A percentile compares a stretch with the other conserved stretches of the same genome.
Conservation (phyloP, 2,888 invertebrate species). For the Caenorhabditis uteleia region DNA sequence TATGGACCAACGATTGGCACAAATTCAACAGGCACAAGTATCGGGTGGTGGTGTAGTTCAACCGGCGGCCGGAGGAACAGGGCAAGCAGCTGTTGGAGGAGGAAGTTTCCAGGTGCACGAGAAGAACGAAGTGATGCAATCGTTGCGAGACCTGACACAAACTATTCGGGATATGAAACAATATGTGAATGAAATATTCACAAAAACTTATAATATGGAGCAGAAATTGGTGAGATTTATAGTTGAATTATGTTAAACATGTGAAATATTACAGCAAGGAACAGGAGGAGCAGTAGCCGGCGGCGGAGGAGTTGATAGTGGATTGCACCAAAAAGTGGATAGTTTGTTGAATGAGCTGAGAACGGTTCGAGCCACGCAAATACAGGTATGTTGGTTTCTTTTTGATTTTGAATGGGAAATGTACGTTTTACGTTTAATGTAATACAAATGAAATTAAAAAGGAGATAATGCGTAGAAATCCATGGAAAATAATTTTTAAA, state of each 20-base stretch:
- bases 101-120: slow-evolving; percentile 84
- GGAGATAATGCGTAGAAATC: neutral
- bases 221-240: slow-evolving; percentile 49
- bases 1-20: slow-evolving; percentile 59
- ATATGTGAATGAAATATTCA: slow-evolving; percentile 69
- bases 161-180: slow-evolving; percentile 81
- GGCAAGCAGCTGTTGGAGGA: slow-evolving; percentile 40
- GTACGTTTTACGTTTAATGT: neutral
- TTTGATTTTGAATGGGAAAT: neutral
- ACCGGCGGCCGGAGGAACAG: slow-evolving; percentile 16
- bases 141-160: slow-evolving; percentile 83
- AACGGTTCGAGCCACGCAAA: slow-evolving; percentile 46
- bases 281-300: slow-evolving; percentile 24
- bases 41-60: slow-evolving; percentile 37
- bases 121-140: slow-evolving; percentile 84
- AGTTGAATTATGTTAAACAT: neutral
- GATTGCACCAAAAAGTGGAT: slow-evolving; percentile 52
- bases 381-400: too few species aligned
- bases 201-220: slow-evolving; percentile 64
- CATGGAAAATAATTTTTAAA: neutral
- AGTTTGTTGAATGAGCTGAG: slow-evolving; percentile 44
- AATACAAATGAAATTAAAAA: neutral
- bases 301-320: slow-evolving; percentile 36
- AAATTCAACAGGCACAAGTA: slow-evolving; percentile 51
- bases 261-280: slow-evolving; percentile 12